Conservation (phyloP, 2,113 vertebrate genomes). For the Lontra canadensis region DNA sequence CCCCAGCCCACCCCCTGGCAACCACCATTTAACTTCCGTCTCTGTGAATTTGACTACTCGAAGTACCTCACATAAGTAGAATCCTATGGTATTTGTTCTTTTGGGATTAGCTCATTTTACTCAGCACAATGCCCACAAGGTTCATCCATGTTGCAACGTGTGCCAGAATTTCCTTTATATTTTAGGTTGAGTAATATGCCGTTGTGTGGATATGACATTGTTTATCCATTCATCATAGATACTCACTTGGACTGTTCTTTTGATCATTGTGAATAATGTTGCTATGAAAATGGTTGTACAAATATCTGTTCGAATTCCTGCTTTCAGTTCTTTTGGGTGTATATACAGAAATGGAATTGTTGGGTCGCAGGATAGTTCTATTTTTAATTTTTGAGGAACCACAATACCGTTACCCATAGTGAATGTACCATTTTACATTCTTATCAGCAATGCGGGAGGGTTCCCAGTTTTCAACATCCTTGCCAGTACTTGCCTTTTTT, state of each 20-base stretch:
- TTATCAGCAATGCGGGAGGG: background rate
- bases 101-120: background rate
- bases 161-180: background rate
- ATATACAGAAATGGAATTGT: background rate
- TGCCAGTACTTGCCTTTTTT: background rate
- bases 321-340: background rate
- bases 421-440: background rate
- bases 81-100: background rate
- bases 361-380: background rate
- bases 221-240: background rate
- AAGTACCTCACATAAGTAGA: background rate
- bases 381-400: background rate
- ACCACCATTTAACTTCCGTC: background rate
- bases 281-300: background rate
- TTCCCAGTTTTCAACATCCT: background rate
- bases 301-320: background rate
- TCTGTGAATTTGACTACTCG: background rate
- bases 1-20: background rate
- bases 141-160: background rate
- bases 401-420: background rate
- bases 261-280: background rate
- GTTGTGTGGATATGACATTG: background rate
- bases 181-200: background rate
- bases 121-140: background rate
- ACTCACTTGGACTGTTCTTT: background rate